Percentiles rank a stretch among this genome's conserved stretches.
Evolutionary conservation across 2,797 vertebrate genomes (phyloP).

Genomic region (Mormyrus proboscirostris): DNA sequence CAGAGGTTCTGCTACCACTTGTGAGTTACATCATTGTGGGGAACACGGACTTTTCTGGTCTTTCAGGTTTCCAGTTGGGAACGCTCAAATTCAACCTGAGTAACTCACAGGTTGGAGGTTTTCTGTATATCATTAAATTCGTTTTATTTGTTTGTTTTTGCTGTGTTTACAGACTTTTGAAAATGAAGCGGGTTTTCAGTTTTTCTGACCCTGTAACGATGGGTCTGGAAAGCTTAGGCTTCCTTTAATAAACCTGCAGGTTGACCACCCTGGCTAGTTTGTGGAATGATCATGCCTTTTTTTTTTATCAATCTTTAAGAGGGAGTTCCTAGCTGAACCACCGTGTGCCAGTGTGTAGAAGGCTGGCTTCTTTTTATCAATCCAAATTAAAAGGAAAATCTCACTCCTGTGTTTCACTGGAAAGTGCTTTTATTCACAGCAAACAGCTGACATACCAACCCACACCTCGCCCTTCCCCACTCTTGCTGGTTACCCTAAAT

Average conservation of each 20-base stretch:
- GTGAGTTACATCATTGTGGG: not conserved
- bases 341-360: not conserved
- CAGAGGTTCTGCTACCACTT: not conserved
- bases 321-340: not conserved
- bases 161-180: not conserved
- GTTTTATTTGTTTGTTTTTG: not conserved
- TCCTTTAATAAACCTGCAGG: not conserved
- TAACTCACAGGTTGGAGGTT: not conserved
- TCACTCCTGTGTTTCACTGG: not conserved
- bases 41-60: not conserved
- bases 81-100: not conserved
- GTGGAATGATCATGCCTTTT: not conserved
- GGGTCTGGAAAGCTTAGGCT: not conserved
- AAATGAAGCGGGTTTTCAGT: not conserved
- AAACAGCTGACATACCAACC: not conserved
- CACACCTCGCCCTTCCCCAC: not conserved
- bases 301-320: not conserved
- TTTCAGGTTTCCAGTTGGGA: not conserved
- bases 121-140: not conserved
- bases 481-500: not conserved
- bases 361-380: not conserved
- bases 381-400: not conserved
- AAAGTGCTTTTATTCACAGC: not conserved
- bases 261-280: not conserved
- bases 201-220: not conserved